These are phyloP conservation scores for Julus scandinavius DNA, from an alignment of 2,888 invertebrate species.

Conservation along the genomic window DNA sequence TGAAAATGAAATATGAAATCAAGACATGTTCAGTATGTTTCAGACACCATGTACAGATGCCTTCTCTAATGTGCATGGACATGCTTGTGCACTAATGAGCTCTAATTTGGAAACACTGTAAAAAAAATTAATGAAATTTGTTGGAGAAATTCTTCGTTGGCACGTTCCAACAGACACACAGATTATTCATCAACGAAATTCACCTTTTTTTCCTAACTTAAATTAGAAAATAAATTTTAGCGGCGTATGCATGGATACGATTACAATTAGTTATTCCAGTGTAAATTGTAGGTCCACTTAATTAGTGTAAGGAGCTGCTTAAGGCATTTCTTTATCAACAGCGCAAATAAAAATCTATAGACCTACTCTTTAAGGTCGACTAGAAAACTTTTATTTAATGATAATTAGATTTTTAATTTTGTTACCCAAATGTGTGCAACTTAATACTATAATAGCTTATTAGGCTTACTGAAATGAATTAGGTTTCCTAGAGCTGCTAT, in stretches of 20 bases:
- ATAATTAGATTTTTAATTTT: background rate
- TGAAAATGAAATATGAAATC: no score
- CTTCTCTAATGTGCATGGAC: background rate
- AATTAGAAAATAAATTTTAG: background rate
- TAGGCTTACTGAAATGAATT: no score
- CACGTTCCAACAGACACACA: background rate
- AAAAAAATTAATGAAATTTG: background rate
- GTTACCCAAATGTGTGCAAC: background rate
- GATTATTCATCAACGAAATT: background rate
- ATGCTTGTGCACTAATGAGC: background rate
- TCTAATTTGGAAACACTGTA: background rate
- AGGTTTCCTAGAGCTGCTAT: no score
- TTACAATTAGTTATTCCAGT: background rate
- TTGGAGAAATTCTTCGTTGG: background rate
- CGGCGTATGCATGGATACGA: background rate
- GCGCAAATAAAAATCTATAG: background rate
- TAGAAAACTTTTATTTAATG: background rate
- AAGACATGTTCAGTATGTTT: background rate
- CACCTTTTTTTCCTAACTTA: background rate
- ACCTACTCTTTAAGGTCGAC: background rate
- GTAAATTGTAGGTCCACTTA: background rate
- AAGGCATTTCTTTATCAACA: background rate
- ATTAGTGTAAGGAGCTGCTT: background rate
- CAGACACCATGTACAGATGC: background rate
- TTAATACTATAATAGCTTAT: background rate